These are phyloP conservation scores for Lagopus muta DNA, from an alignment of 2,113 vertebrate genomes.

Conservation along the genomic window DNA sequence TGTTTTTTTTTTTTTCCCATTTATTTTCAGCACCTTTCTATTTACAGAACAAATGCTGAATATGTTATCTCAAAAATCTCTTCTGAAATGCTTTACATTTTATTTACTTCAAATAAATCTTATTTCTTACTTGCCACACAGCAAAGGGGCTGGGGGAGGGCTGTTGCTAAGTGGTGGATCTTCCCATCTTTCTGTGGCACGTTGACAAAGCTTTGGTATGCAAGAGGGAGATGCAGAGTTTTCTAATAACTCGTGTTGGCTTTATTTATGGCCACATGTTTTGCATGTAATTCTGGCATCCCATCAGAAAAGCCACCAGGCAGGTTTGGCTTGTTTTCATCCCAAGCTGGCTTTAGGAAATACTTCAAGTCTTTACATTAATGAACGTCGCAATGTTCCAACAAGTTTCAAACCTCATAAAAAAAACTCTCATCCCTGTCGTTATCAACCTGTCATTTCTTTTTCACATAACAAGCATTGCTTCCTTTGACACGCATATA, in stretches of 20 bases:
- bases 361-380: not conserved
- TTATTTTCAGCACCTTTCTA: not conserved
- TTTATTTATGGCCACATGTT: not conserved
- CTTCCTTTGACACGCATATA: accelerated
- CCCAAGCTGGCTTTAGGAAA: not conserved
- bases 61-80: not conserved
- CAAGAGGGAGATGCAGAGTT: not conserved
- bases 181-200: not conserved
- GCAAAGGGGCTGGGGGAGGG: not conserved
- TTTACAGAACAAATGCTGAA: not conserved
- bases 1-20: not conserved
- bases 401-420: not conserved
- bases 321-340: not conserved
- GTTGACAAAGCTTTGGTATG: not conserved
- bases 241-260: not conserved
- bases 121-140: not conserved
- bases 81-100: not conserved
- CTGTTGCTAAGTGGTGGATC: not conserved
- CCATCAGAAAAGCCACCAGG: not conserved
- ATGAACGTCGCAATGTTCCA: not conserved
- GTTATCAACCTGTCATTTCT: not conserved
- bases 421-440: not conserved
- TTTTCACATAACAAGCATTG: not conserved
- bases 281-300: not conserved
- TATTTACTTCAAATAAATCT: not conserved